These are phyloP conservation scores for Psephotus haematonotus DNA, from an alignment of 2,113 vertebrate genomes.

Conservation along the genomic window DNA sequence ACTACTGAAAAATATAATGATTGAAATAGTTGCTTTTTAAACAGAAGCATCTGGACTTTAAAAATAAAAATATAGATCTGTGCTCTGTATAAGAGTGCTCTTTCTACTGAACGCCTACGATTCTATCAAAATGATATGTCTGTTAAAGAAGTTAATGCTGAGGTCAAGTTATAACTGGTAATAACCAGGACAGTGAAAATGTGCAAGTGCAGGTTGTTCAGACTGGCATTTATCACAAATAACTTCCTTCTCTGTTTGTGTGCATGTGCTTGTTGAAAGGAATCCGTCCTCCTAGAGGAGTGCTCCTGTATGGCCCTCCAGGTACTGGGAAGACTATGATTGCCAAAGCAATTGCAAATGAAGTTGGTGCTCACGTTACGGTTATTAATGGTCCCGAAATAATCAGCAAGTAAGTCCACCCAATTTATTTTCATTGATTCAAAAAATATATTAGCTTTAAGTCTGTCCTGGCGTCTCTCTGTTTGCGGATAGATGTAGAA, in stretches of 20 bases:
- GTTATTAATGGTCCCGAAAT: constrained; percentile 97
- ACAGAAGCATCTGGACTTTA: not conserved
- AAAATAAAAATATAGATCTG: not conserved
- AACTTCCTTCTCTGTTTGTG: not conserved
- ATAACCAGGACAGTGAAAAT: not conserved
- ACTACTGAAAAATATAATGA: not conserved
- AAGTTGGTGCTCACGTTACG: constrained; percentile 87
- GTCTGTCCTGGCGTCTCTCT: not conserved
- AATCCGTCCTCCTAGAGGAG: constrained; percentile 88
- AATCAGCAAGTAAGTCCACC: constrained; percentile 91
- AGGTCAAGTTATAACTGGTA: not conserved
- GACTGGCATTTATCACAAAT: not conserved
- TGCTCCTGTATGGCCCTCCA: constrained; percentile 91
- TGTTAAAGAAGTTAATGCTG: not conserved
- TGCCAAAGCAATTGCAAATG: constrained; percentile 90
- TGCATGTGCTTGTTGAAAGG: constrained; percentile 73
- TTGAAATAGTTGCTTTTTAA: not conserved
- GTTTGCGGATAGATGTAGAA: not conserved
- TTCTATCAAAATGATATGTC: not conserved
- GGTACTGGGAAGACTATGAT: constrained; percentile 98
- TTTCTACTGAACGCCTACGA: not conserved
- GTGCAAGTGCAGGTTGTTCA: not conserved
- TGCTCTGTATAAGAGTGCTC: not conserved
- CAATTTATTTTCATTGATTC: not conserved
- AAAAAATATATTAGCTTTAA: not conserved